Evolutionary conservation across 2,113 vertebrate species (phyloP).

Genomic region (Petaurus breviceps): DNA sequence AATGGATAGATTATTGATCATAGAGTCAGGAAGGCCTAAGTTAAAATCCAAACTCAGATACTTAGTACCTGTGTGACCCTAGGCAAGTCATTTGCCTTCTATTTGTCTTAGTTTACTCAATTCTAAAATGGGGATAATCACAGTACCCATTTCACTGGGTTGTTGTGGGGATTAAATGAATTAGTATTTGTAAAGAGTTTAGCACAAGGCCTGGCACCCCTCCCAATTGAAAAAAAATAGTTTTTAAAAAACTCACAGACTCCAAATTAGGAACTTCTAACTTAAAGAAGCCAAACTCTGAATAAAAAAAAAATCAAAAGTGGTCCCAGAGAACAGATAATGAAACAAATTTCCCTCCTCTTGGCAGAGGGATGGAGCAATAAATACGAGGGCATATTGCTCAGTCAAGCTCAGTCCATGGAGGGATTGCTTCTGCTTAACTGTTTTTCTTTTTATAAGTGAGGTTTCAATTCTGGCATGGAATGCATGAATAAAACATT

Average conservation of each 20-base stretch:
- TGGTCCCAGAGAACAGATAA: background rate
- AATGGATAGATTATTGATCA: background rate
- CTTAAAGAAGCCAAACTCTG: background rate
- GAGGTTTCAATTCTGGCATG: background rate
- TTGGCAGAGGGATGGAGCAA: background rate
- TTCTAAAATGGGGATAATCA: background rate
- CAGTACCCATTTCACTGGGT: rapidly evolving
- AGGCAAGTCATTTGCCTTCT: background rate
- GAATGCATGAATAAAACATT: background rate
- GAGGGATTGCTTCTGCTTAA: background rate
- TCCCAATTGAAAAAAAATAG: background rate
- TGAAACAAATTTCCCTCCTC: background rate
- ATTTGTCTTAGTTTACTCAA: background rate
- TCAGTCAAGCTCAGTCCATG: background rate
- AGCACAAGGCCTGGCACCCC: background rate
- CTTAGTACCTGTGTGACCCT: background rate
- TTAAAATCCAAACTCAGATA: background rate
- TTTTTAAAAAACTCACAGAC: background rate
- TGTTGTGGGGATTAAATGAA: background rate
- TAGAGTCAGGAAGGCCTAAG: background rate
- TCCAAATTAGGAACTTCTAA: background rate
- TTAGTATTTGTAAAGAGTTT: no score
- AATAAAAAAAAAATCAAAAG: background rate
- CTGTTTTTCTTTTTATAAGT: background rate
- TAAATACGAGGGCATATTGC: background rate